Conservation (phyloP, 2,113 vertebrate species). For the Heptranchias perlo region DNA sequence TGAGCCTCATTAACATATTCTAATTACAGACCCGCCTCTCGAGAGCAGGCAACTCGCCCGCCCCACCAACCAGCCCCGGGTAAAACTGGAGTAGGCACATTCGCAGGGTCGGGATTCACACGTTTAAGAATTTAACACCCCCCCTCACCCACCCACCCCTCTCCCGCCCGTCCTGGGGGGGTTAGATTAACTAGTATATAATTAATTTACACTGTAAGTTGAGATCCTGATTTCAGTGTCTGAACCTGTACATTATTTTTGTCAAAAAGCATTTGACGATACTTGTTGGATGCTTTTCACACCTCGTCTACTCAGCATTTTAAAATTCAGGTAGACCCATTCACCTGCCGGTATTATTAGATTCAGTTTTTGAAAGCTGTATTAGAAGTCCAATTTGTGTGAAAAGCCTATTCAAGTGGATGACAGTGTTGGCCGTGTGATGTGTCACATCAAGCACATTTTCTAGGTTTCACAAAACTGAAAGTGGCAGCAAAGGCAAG, state of each 20-base stretch:
- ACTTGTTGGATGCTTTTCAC: background rate
- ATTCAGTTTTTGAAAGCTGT: background rate
- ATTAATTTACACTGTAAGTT: background rate
- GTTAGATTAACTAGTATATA: background rate
- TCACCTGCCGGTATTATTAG: background rate
- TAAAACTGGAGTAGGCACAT: too few species aligned
- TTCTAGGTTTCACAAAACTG: background rate
- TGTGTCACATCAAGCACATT: background rate
- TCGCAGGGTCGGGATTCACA: too few species aligned
- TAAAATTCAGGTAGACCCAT: background rate
- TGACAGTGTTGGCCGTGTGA: background rate
- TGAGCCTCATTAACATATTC: too few species aligned
- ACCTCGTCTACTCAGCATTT: background rate
- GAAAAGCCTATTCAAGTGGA: background rate
- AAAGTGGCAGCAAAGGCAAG: background rate
- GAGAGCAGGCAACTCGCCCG: too few species aligned
- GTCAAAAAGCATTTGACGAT: background rate
- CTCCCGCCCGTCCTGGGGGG: too few species aligned
- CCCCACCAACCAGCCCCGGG: too few species aligned
- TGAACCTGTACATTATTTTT: too few species aligned
- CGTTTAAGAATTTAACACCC: too few species aligned
- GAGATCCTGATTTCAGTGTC: background rate
- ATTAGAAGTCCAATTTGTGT: background rate
- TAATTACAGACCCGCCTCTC: too few species aligned
- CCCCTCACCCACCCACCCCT: too few species aligned